Base-by-base conservation (phyloP, 2,797 vertebrate species). In the Myripristis murdjan region DNA sequence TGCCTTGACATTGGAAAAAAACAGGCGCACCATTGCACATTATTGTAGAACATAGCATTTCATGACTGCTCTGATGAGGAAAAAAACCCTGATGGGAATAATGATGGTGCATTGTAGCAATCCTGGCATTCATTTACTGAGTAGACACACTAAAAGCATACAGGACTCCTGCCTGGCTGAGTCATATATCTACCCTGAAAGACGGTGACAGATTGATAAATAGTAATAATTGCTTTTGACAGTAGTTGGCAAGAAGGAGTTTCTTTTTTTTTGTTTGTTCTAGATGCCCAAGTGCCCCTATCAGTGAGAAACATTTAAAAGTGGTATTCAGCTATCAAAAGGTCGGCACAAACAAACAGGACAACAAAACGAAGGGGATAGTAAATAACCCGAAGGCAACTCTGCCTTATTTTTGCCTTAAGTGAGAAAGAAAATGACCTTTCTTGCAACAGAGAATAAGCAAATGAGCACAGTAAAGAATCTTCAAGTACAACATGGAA, bases 1-100 rank as follows among this genome's bases (percentile, higher is more conserved):
- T 75, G 85, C 62, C 73, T 83, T 88, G 90, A 88, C 87, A 74
- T 73, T 67, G 84, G 77, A 63, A 88, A 89, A 80, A 84, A 90
- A n/a, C n/a, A 80, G 80, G 77, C 84, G 79, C 86, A 71, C 69
- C 62, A 63, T 63, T 80, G 70, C 70, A 80, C 79, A 77, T 82
- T 82, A 84, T 64, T 77, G 74, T 78, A 61, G 76, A 81, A 82
- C 82, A 85, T 83, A 81, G 61, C 63, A 60, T 83, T 81, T 84
- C 67, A 70, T 79, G 83, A 79, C 60, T 14, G 31, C 48, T 61
- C 48, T 22, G 43, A 51, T 33, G 22, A 28, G 2, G 16, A 23
- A 2, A n/a, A 37, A 39, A 49, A 57, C 46, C 35, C 59, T 23
- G 26, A 49, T 55, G 46, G 59, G 60, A 61, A 61, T 23, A 11